Conservation (phyloP, 2,888 invertebrate genomes). For the Macaria notata region DNA sequence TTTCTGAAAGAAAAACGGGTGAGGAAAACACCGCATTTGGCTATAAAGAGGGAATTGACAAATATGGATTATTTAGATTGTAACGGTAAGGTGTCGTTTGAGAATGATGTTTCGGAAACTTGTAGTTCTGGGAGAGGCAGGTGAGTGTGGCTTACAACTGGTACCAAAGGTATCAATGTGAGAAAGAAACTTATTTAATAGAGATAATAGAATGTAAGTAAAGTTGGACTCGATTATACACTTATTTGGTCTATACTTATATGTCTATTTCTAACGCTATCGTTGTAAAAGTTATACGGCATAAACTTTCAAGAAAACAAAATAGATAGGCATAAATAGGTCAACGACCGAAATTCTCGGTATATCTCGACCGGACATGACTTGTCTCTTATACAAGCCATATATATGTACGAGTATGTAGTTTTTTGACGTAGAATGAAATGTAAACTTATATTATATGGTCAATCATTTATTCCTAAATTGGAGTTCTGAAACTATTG, state of each 20-base stretch:
- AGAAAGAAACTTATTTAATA: slow-evolving; percentile 20
- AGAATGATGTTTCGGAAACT: slow-evolving; percentile 43
- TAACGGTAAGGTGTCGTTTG: slow-evolving; percentile 52
- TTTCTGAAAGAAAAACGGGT: slow-evolving; percentile 64
- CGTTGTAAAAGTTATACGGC: no score
- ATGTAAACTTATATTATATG: no score
- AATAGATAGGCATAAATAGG: no score
- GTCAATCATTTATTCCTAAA: no score
- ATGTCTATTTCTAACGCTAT: neutral
- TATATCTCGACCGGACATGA: no score
- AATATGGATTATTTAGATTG: slow-evolving; percentile 68
- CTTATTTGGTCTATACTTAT: neutral
- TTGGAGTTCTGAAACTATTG: no score
- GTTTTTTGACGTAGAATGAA: no score
- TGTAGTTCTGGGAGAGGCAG: slow-evolving; percentile 39
- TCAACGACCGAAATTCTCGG: no score
- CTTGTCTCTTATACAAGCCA: no score
- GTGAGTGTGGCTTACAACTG: slow-evolving; percentile 33
- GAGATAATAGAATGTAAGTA: slow-evolving; percentile 6
- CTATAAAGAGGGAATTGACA: slow-evolving; percentile 60
- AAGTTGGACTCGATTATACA: neutral
- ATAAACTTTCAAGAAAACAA: no score
- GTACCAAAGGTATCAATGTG: slow-evolving; percentile 14
- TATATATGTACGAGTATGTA: no score
- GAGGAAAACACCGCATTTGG: slow-evolving; percentile 66